Base-by-base conservation (phyloP, 2,888 invertebrate genomes). In the Willowsia nigromaculata region DNA sequence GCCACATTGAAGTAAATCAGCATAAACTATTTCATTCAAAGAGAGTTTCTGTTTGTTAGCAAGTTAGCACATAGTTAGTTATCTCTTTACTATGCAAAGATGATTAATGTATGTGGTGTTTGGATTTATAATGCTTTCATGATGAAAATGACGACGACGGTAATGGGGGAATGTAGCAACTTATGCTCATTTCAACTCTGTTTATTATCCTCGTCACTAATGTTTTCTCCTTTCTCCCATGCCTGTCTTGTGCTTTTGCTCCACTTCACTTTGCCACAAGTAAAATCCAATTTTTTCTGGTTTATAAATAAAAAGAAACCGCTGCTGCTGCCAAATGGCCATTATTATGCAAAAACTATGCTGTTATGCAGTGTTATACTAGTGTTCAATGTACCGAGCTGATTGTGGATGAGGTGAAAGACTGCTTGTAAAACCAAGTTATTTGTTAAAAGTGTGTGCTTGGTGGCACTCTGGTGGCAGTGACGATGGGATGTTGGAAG, bases 201-300 rank as follows among this genome's bases (percentile, higher is more conserved):
- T 27, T 43, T 50, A 18, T 47, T 30, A 33, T 68, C 33, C 15
- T 62, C 25, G 7, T 62, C 25, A 15, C 15, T 74, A 50, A 22
- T 47, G 13, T 78, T 78, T 56, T 78, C 78, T 37, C 78, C 56
- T 37, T 78, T 56, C 78, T 33, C 53, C 18, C 33, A 0, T 53
- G 1, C 50, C 78, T 25, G 33, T 56, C 56, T 78, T 78, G n/a
- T n/a, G 13, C 53, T 4, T 53, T 3, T 78, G 78, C 56, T 78
- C 81, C 62, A 81, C 59, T 47, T 62, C 59, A 81, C 27, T 47
- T 30, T 59, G n/a, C 59, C 80, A 37, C 40, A 22, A 43, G 65
- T 47, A 65, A 37, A 85, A 85, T 76, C 85, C 85, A 85, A 85
- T 76, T 85, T 85, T 85, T 85, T 76, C 85, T 47, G 76, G 85